Evolutionary conservation across 1,140 invertebrate genomes (phyloP).

Genomic region (honey bee (Apis mellifera)): Amel_HAv3.1 CM009936.2:16479501-16480000

Average conservation of each 20-base stretch:
- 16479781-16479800: background rate
- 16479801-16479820: no score
- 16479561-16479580: slow-evolving; percentile 95
- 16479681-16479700: slow-evolving; percentile 97
- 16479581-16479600: slow-evolving; percentile 97
- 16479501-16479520: background rate
- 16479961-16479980: no score
- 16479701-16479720: slow-evolving; percentile 94
- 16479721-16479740: slow-evolving; percentile 86
- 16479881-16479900: no score
- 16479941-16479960: no score
- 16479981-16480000: no score
- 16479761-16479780: background rate
- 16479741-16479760: slow-evolving; percentile 82
- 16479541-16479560: slow-evolving; percentile 89
- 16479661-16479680: slow-evolving; percentile 88
- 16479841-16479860: no score
- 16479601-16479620: slow-evolving; percentile 96
- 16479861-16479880: no score
- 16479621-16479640: slow-evolving; percentile 87
- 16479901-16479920: no score
- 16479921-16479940: no score
- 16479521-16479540: background rate
- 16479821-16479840: no score
- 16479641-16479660: slow-evolving; percentile 89